Conservation (phyloP, 2,797 vertebrate species). For the Cirrhinus mrigala region DNA sequence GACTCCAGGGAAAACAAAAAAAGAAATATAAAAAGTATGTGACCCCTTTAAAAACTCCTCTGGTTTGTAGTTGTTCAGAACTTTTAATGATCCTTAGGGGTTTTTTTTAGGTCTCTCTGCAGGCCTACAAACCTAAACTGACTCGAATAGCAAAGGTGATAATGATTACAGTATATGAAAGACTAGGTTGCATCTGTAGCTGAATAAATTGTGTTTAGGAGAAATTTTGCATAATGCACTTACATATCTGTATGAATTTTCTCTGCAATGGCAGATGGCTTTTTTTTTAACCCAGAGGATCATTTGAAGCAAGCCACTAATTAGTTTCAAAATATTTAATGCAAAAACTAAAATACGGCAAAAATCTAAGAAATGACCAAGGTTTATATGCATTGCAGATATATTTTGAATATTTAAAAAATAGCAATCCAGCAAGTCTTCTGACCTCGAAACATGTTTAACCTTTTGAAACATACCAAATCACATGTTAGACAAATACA, state of each 20-base stretch:
- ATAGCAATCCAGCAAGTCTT: not conserved
- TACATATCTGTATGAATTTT: not conserved
- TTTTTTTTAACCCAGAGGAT: not conserved
- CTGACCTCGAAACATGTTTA: conserved; percentile 6
- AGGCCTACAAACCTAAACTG: not conserved
- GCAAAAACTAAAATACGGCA: not conserved
- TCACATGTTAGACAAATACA: not conserved
- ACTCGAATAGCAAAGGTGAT: not conserved
- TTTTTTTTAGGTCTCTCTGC: not conserved
- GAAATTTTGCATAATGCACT: conserved; percentile 50
- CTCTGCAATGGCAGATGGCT: not conserved
- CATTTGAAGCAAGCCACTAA: not conserved
- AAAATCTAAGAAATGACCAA: not conserved
- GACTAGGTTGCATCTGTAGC: conserved; percentile 1
- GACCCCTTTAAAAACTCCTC: conserved; percentile 26
- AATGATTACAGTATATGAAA: not conserved
- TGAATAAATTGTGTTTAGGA: conserved; percentile 47
- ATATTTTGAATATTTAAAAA: not conserved
- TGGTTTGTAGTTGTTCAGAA: conserved; percentile 4
- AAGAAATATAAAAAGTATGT: not conserved
- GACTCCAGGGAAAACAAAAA: conserved; percentile 4
- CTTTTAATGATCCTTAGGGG: conserved; percentile 22
- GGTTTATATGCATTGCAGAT: not conserved
- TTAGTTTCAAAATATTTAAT: not conserved
- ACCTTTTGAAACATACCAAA: not conserved